phyloP scores from a whole-genome alignment of 2,113 vertebrate species.

The Pelvicachromis taeniatus region DNA sequence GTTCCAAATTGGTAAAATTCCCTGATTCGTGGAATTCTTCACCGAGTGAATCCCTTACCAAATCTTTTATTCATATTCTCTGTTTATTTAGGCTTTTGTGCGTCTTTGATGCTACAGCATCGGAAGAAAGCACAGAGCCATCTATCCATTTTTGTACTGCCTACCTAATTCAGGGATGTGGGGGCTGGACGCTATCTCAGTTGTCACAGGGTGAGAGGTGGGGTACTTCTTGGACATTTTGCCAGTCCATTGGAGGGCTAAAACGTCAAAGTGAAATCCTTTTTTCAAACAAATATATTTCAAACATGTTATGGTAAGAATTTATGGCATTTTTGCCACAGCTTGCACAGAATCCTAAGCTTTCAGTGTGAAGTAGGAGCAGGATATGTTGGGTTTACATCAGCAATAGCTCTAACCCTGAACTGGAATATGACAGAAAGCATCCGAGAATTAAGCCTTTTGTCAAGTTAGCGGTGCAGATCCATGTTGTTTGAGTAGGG shows the following conservation, averaged over 20 bases:
- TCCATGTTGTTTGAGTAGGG: not conserved
- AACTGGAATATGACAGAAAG: not conserved
- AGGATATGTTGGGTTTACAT: not conserved
- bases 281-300: not conserved
- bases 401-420: not conserved
- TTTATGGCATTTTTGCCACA: not conserved
- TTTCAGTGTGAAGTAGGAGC: not conserved
- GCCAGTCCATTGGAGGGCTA: fast-evolving
- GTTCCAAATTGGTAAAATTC: not conserved
- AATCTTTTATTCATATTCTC: constrained; percentile 1
- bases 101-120: not conserved
- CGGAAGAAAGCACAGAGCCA: not conserved
- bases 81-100: not conserved
- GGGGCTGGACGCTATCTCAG: not conserved
- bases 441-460: not conserved
- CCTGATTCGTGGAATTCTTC: not conserved
- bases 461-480: not conserved
- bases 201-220: not conserved
- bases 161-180: not conserved
- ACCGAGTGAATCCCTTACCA: not conserved
- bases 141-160: not conserved
- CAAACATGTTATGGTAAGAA: not conserved
- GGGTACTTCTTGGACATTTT: not conserved
- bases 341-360: not conserved
- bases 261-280: not conserved